Evolutionary conservation across 2,888 invertebrate species (phyloP), one percentile per base, ranked within the genome.

Genomic region (Philopedon plagiatum): DNA sequence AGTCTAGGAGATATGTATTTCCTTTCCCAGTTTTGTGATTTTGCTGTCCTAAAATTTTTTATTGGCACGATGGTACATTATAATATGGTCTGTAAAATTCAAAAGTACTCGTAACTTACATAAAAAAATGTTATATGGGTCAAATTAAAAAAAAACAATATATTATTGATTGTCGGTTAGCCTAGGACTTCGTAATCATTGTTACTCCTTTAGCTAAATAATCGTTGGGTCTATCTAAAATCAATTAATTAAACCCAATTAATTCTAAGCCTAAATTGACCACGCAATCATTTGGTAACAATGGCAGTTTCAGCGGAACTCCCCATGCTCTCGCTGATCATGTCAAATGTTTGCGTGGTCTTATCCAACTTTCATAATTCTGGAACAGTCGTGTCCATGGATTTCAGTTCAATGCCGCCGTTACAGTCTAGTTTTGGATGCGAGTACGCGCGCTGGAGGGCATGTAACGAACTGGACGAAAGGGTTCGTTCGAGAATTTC

Each of bases 401-500:
- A 78, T 56, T 80, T 80, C 83, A 85, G 81, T 73, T 85, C 85
- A 66, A 81, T 74, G 15, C 75, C 60, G 7, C 85, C 85, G 72
- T 85, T 85, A 76, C 85, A 85, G 18, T 69, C 71, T 9, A 65
- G n/a, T 60, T 78, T 75, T 7, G 82, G 77, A 15, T 79, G 80
- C 29, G 81, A 80, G 71, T 82, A 84, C 1, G 83, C 81, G 39
- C 83, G 75, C 61, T 84, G 85, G 3, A 85, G 79, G 29, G 92
- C 92, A 80, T 93, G 93, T 49, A 94, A 87, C 57, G 93, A 93
- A 68, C 89, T 91, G 0, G 93, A 92, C 49, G 93, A 93, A 7
- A 93, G 90, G 0, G 93, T 93, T 5, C 93, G 87, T 83, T 94
- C 93, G 76, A 94, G 86, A 79, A 93, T 93, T 86, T 93, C 93